Conservation (phyloP, 2,797 vertebrate genomes). For the Champsocephalus gunnari region DNA sequence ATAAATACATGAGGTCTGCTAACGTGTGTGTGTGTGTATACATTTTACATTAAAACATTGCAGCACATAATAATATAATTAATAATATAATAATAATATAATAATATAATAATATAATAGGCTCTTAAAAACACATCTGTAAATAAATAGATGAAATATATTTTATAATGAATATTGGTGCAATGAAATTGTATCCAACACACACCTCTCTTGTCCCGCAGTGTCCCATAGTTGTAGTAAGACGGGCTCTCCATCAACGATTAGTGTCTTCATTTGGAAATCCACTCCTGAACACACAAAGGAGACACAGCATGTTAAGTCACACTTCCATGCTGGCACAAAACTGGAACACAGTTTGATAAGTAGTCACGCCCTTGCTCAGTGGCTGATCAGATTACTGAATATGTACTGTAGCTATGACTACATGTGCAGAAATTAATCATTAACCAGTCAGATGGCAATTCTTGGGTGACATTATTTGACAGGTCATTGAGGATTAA, state of each 20-base stretch:
- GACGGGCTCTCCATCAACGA: constrained; percentile 93
- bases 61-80: too few relatives aligned
- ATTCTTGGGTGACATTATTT: background rate
- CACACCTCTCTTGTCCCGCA: constrained; percentile 93
- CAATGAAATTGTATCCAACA: background rate
- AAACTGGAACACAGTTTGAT: background rate
- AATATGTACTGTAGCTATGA: background rate
- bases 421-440: background rate
- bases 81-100: background rate
- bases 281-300: constrained; percentile 88
- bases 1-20: background rate
- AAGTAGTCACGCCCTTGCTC: background rate
- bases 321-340: background rate
- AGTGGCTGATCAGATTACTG: background rate
- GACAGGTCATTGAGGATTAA: background rate
- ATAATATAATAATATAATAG: background rate
- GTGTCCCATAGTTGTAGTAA: constrained; percentile 96
- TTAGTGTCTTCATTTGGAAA: constrained; percentile 96
- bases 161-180: too few relatives aligned
- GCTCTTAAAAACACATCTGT: background rate
- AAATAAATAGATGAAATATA: background rate
- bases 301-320: background rate
- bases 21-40: background rate
- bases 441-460: background rate
- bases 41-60: too few relatives aligned